These are phyloP conservation scores for Miichthys miiuy DNA, from an alignment of 2,797 vertebrate genomes.

Conservation along the genomic window DNA sequence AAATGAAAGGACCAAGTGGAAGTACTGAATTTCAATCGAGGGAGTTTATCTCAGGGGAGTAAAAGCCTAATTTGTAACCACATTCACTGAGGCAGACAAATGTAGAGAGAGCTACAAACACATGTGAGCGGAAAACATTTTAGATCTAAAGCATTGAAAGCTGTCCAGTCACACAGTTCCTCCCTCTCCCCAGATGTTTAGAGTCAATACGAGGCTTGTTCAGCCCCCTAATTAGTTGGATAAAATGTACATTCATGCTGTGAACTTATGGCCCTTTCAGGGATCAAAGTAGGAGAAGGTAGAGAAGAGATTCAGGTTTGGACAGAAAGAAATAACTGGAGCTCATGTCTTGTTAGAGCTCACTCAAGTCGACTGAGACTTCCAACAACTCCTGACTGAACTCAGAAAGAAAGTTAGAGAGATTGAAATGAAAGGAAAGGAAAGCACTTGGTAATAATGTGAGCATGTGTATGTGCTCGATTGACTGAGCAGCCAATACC, in stretches of 20 bases:
- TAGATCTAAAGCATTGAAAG: neutral
- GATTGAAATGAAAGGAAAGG: neutral
- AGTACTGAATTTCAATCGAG: neutral
- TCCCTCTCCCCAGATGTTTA: neutral
- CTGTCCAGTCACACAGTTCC: neutral
- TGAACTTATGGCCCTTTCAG: slow-evolving; percentile 14
- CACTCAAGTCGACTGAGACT: slow-evolving; percentile 16
- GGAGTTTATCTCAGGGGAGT: neutral
- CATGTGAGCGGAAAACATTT: neutral
- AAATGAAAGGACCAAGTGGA: neutral
- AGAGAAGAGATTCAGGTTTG: neutral
- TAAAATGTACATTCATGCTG: slow-evolving; percentile 39
- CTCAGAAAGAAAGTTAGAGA: slow-evolving; percentile 5
- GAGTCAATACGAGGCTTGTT: slow-evolving; percentile 18
- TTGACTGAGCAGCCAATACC: neutral
- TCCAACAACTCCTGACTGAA: slow-evolving; percentile 6
- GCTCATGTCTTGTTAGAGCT: neutral
- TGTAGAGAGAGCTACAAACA: neutral
- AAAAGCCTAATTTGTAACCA: neutral
- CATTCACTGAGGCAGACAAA: too few species aligned
- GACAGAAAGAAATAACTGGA: neutral
- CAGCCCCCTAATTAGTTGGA: slow-evolving; percentile 9
- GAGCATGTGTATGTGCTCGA: neutral
- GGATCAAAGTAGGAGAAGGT: neutral
- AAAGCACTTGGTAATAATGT: neutral